Evolutionary conservation across 2,113 vertebrate genomes (phyloP).

Genomic region (Epinephelus fuscoguttatus): DNA sequence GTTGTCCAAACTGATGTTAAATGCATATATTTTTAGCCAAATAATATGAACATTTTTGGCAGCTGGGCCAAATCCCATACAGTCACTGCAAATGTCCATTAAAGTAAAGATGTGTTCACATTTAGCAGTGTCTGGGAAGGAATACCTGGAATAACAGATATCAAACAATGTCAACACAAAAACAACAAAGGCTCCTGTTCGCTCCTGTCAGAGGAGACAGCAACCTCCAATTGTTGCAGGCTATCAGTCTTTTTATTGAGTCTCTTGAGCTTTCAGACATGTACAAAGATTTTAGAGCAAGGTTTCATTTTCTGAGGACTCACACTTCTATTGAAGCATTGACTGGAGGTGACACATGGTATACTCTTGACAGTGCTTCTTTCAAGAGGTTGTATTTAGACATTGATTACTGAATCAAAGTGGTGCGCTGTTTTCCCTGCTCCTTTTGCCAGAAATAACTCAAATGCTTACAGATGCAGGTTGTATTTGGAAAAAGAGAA

Average conservation of each 20-base stretch:
- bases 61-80: no score
- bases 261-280: conserved; percentile 13
- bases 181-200: conserved; percentile 17
- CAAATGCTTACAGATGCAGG: not conserved
- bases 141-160: conserved; percentile 26
- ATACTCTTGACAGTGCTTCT: not conserved
- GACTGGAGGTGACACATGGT: not conserved
- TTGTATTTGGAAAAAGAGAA: not conserved
- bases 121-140: not conserved
- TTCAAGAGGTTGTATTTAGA: conserved; percentile 9
- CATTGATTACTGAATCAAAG: conserved; percentile 19
- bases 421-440: not conserved
- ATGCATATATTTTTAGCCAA: no score
- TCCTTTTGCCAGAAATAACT: not conserved
- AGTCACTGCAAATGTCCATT: not conserved
- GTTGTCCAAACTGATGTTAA: no score
- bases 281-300: not conserved
- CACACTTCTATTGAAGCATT: not conserved
- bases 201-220: conserved; percentile 4
- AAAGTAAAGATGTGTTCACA: not conserved
- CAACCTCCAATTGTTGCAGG: conserved; percentile 4
- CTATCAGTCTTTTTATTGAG: conserved; percentile 9
- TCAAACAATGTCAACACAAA: conserved; percentile 1
- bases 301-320: not conserved
- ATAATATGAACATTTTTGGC: no score